Conservation (phyloP, 1,140 invertebrate species). For the Oreohelix idahoensis region DNA sequence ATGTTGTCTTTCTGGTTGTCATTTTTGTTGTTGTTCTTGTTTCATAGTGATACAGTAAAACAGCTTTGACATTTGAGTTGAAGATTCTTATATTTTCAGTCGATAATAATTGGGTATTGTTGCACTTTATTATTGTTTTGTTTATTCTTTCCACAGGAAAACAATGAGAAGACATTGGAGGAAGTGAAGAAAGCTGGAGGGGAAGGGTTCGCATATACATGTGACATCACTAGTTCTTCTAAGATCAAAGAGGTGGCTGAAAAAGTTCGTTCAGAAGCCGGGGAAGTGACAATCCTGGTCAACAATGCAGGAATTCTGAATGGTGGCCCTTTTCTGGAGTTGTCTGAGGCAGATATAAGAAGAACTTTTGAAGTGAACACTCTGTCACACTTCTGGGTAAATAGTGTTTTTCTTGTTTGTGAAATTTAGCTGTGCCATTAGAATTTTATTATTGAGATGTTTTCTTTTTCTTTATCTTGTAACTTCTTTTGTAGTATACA, state of each 20-base stretch:
- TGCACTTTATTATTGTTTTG: too few species aligned
- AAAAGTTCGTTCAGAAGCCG: slow-evolving; percentile 81
- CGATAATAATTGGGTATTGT: too few species aligned
- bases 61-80: too few species aligned
- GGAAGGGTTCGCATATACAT: slow-evolving; percentile 54
- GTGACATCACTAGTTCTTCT: slow-evolving; percentile 65
- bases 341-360: slow-evolving; percentile 81
- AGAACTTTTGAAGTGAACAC: slow-evolving; percentile 80
- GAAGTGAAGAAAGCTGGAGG: slow-evolving; percentile 57
- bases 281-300: slow-evolving; percentile 88
- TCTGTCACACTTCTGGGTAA: slow-evolving; percentile 80
- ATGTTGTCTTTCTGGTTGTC: too few species aligned
- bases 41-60: too few species aligned
- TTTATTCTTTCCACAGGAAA: slow-evolving; percentile 74
- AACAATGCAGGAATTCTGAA: slow-evolving; percentile 95
- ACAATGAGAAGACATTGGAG: slow-evolving; percentile 74
- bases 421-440: too few species aligned
- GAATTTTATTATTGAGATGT: too few species aligned
- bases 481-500: too few species aligned
- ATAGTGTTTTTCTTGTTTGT: background rate
- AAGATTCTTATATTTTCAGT: too few species aligned
- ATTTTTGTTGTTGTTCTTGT: too few species aligned
- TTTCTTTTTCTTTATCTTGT: too few species aligned
- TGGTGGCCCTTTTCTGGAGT: slow-evolving; percentile 85
- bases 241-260: slow-evolving; percentile 52